phyloP scores from a whole-genome alignment of 1,140 invertebrate species.

The Colletes gigas region DNA sequence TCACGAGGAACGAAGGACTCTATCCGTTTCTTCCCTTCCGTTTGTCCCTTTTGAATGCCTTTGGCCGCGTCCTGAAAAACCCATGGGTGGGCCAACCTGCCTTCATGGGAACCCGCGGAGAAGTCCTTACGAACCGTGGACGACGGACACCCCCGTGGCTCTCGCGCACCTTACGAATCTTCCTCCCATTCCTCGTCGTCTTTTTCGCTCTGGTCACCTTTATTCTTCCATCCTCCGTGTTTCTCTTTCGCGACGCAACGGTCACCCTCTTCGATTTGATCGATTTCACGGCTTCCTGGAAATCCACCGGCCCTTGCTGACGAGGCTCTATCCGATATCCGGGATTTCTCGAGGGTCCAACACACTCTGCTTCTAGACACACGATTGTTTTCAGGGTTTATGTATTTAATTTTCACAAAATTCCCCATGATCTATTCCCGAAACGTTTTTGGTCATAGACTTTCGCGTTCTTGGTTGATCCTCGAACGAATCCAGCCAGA shows the following conservation, averaged over 20 bases:
- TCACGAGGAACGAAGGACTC: slow-evolving; percentile 64
- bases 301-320: neutral
- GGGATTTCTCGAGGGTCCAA: neutral
- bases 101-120: slow-evolving; percentile 63
- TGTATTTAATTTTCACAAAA: too few species aligned
- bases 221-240: neutral
- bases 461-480: neutral
- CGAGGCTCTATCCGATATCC: neutral
- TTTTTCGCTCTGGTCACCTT: neutral
- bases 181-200: slow-evolving; percentile 3
- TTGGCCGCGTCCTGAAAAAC: slow-evolving; percentile 46
- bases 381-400: too few species aligned
- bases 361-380: too few species aligned
- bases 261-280: slow-evolving; percentile 25
- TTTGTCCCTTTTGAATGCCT: slow-evolving; percentile 40
- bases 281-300: slow-evolving; percentile 44
- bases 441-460: too few species aligned
- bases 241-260: slow-evolving; percentile 37
- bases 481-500: too few species aligned
- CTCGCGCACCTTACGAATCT: slow-evolving; percentile 47
- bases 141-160: slow-evolving; percentile 42
- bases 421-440: too few species aligned
- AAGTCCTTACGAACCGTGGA: slow-evolving; percentile 27
- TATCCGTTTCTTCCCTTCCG: slow-evolving; percentile 60
- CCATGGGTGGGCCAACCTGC: slow-evolving; percentile 69